Evolutionary conservation across 2,797 vertebrate genomes (phyloP).

Genomic region (Poecilia gillii): DNA sequence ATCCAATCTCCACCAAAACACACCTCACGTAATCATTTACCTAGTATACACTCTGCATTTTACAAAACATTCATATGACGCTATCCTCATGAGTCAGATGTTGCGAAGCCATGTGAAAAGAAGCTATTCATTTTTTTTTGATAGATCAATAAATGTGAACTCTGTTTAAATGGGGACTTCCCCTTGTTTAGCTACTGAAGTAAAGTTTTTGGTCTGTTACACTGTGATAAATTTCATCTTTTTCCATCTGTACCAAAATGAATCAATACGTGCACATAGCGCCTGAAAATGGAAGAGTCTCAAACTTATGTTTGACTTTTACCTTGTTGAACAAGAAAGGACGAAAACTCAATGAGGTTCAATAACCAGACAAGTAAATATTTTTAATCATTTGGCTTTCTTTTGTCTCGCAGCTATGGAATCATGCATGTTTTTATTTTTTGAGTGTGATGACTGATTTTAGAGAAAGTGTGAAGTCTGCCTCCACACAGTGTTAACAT

Average conservation of each 20-base stretch:
- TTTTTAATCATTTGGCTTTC: constrained; percentile 23
- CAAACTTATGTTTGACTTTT: constrained; percentile 3
- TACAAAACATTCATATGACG: constrained; percentile 7
- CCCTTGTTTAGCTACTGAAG: neutral
- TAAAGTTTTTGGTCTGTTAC: constrained; percentile 18
- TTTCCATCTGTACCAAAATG: constrained; percentile 17
- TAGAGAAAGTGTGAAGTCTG: constrained; percentile 60
- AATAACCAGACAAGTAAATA: constrained; percentile 24
- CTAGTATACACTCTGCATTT: constrained; percentile 28
- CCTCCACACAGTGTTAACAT: constrained; percentile 65
- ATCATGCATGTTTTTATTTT: constrained; percentile 33
- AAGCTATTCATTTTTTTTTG: neutral
- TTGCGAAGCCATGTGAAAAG: neutral
- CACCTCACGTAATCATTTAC: constrained; percentile 28
- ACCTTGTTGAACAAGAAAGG: neutral
- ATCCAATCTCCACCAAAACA: constrained; percentile 16
- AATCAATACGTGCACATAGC: neutral
- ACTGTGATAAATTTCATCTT: neutral
- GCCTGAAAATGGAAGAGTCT: constrained; percentile 3
- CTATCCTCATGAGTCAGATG: neutral
- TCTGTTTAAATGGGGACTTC: neutral
- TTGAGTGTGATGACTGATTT: constrained; percentile 59
- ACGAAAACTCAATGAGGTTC: constrained; percentile 25
- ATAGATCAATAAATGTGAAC: neutral
- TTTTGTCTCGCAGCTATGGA: constrained; percentile 28